Evolutionary conservation across 2,888 invertebrate species (phyloP), one percentile per base, ranked within the genome.

Genomic region (Sminthurinus aureus): DNA sequence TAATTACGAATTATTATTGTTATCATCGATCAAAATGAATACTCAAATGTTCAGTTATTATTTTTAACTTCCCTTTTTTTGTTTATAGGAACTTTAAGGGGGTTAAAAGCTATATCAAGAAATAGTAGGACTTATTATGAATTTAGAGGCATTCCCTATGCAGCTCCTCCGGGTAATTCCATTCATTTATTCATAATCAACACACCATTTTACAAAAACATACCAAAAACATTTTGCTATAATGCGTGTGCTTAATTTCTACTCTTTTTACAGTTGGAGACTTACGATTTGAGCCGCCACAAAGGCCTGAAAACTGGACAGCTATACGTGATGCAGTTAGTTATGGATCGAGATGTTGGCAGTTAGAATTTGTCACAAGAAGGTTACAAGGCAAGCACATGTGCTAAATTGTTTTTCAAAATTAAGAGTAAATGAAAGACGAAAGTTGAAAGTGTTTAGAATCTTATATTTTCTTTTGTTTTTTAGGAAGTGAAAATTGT

Each of bases 141-240:
- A 52, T 84, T 84, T 71, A 22, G 83, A 15, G 84, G 84, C 0
- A 84, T 84, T 26, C 84, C 84, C 13, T 84, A 84, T 50, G 84
- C 84, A 11, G 20, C 69, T 24, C 71, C 82, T 15, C 84, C 84
- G 3, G 66, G 78, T 38, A 78, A 73, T 15, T 52, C 66, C 18
- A 20, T 84, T n/a, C n/a, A n/a, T n/a, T n/a, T n/a, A n/a, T n/a
- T n/a, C n/a, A n/a, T n/a, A n/a, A 15, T 58, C 0, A 15, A 58
- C 58, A 15, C 58, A 15, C 4, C 9, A 11, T 11, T 11, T 52
- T 52, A 11, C 52, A 52, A 52, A 52, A 11, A 13, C 13, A 58
- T 58, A 9, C 9, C 38, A 38, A 38, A 38, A 38, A 1, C 6
- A 6, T 38, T 38, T 38, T 38, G n/a, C 38, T 38, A 38, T 4